phyloP scores from a whole-genome alignment of 2,888 invertebrate species.

The Timema podura region DNA sequence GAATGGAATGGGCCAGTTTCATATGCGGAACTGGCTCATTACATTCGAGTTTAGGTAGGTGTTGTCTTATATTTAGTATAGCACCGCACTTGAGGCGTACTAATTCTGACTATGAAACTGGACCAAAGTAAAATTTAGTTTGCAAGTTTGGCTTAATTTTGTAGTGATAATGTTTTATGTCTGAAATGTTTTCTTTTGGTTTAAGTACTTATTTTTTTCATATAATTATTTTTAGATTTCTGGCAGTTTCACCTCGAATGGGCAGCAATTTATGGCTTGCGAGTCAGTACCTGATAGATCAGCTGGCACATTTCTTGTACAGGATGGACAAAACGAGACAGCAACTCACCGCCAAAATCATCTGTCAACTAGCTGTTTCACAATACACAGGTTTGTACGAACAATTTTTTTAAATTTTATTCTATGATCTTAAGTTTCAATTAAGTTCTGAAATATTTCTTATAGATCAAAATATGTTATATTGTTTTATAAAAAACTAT shows the following conservation, averaged over 20 bases:
- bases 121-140: no score
- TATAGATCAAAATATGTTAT: no score
- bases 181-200: neutral
- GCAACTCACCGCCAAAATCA: slow-evolving; percentile 51
- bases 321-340: slow-evolving; percentile 44
- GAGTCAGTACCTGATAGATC: slow-evolving; percentile 57
- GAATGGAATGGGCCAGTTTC: no score
- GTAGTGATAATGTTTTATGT: neutral
- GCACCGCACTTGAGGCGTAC: no score
- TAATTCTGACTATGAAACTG: no score
- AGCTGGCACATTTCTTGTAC: slow-evolving; percentile 51
- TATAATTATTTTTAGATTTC: slow-evolving; percentile 52
- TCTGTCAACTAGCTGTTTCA: slow-evolving; percentile 62
- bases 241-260: slow-evolving; percentile 66
- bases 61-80: no score
- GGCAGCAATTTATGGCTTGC: slow-evolving; percentile 59
- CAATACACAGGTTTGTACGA: slow-evolving; percentile 50
- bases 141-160: neutral
- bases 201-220: slow-evolving; percentile 31
- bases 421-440: neutral
- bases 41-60: no score
- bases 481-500: no score
- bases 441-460: neutral
- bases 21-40: no score
- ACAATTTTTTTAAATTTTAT: neutral